Evolutionary conservation across 2,113 vertebrate species (phyloP).

Genomic region (Bagarius yarrelli): DNA sequence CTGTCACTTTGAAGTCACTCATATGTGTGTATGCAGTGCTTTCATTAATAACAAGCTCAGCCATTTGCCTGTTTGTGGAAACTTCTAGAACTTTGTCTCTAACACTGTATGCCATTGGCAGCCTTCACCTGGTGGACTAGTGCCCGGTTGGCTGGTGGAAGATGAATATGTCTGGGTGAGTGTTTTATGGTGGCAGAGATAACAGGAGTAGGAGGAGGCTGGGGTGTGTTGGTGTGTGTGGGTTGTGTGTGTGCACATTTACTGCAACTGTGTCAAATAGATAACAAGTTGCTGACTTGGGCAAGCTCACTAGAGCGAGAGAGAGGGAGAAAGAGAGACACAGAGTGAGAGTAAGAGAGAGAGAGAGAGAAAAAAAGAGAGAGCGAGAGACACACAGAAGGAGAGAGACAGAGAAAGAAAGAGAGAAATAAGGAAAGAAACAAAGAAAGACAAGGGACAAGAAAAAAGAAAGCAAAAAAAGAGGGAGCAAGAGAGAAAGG

Average conservation of each 20-base stretch:
- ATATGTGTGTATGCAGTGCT: background rate
- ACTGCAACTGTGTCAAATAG: slow-evolving; percentile 38
- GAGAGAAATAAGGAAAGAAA: no score
- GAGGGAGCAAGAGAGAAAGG: no score
- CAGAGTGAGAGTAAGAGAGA: no score
- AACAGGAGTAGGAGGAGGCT: background rate
- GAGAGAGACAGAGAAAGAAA: no score
- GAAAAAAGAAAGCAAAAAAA: no score
- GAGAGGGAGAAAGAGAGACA: slow-evolving; percentile 39
- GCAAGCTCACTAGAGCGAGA: background rate
- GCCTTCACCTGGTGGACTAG: slow-evolving; percentile 4
- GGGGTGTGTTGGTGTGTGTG: slow-evolving; percentile 17
- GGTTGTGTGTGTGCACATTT: background rate
- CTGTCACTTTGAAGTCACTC: no score
- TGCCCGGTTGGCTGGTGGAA: slow-evolving; percentile 4
- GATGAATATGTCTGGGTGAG: slow-evolving; percentile 29
- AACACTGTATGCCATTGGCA: background rate
- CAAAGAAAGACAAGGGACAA: no score
- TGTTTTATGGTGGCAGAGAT: slow-evolving; percentile 32
- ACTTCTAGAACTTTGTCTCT: background rate
- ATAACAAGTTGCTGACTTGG: slow-evolving; percentile 44
- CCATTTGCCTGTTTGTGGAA: background rate
- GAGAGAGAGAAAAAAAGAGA: slow-evolving; percentile 13
- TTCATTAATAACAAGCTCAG: background rate
- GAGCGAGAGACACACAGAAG: no score